Evolutionary conservation across 2,888 invertebrate genomes (phyloP).

Genomic region (Noctuana brunneofusca): DNA sequence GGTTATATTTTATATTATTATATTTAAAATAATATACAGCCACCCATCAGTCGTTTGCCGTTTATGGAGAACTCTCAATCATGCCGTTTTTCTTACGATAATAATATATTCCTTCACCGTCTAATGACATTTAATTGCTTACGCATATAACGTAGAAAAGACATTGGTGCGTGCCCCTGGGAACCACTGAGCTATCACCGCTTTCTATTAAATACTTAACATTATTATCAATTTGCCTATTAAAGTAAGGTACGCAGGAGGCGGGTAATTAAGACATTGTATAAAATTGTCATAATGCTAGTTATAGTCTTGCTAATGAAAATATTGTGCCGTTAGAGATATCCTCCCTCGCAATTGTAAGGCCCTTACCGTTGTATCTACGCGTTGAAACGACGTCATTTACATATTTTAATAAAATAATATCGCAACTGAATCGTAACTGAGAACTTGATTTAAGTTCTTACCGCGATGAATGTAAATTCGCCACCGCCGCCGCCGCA

Average conservation of each 20-base stretch:
- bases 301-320: conserved; percentile 73
- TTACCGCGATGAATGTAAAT: conserved; percentile 83
- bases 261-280: conserved; percentile 44
- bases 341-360: conserved; percentile 73
- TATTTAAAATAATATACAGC: too few species aligned
- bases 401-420: conserved; percentile 83
- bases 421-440: conserved; percentile 83
- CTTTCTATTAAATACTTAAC: neutral
- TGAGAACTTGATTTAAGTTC: conserved; percentile 83
- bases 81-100: too few species aligned
- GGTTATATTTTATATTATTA: too few species aligned
- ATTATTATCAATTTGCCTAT: neutral
- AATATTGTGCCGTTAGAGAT: conserved; percentile 77
- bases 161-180: too few species aligned
- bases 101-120: too few species aligned
- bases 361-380: conserved; percentile 73
- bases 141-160: too few species aligned
- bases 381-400: conserved; percentile 74
- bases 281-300: conserved; percentile 61
- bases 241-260: neutral
- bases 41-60: too few species aligned
- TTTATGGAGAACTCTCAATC: too few species aligned
- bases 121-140: too few species aligned
- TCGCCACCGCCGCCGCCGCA: conserved; percentile 76
- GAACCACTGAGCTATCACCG: too few species aligned